Percentiles rank a stretch among this genome's conserved stretches.
Conservation (phyloP, 1,140 invertebrate genomes). For the Aphaenogaster ashmeadi region DNA sequence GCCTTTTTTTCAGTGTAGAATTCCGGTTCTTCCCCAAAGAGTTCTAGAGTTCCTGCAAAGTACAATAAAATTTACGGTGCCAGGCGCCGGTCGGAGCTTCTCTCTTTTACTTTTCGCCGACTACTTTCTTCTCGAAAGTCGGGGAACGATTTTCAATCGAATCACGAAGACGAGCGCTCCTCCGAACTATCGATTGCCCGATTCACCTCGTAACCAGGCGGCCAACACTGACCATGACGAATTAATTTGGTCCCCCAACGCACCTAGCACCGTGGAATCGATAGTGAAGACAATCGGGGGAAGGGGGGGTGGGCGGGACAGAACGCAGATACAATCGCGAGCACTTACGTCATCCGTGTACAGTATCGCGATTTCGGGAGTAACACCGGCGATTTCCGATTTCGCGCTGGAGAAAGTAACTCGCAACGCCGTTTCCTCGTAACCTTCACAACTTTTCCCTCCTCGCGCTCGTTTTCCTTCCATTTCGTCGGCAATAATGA, state of each 20-base stretch:
- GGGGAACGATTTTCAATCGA: background rate
- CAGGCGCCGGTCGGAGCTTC: background rate
- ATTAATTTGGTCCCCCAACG: slow-evolving; percentile 53
- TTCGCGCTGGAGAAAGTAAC: slow-evolving; percentile 60
- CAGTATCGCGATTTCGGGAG: slow-evolving; percentile 26
- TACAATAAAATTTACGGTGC: background rate
- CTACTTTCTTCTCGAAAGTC: slow-evolving; percentile 23
- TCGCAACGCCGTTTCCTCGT: slow-evolving; percentile 6
- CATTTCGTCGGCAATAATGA: slow-evolving; percentile 43
- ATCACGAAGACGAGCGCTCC: background rate
- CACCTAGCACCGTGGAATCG: slow-evolving; percentile 36
- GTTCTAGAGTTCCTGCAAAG: too few species aligned
- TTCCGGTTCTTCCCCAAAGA: too few species aligned
- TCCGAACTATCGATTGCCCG: slow-evolving; percentile 7
- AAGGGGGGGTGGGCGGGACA: background rate
- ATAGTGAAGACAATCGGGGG: background rate
- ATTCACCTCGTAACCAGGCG: slow-evolving; percentile 35
- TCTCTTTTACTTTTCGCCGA: background rate
- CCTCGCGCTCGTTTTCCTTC: slow-evolving; percentile 16
- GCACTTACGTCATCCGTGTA: slow-evolving; percentile 36
- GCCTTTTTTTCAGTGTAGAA: too few species aligned
- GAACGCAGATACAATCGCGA: slow-evolving; percentile 22
- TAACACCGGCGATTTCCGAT: slow-evolving; percentile 46
- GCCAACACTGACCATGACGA: slow-evolving; percentile 52
- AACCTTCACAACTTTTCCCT: slow-evolving; percentile 49